phyloP scores from a whole-genome alignment of 2,797 vertebrate genomes.

The Leptodactylus fallax region DNA sequence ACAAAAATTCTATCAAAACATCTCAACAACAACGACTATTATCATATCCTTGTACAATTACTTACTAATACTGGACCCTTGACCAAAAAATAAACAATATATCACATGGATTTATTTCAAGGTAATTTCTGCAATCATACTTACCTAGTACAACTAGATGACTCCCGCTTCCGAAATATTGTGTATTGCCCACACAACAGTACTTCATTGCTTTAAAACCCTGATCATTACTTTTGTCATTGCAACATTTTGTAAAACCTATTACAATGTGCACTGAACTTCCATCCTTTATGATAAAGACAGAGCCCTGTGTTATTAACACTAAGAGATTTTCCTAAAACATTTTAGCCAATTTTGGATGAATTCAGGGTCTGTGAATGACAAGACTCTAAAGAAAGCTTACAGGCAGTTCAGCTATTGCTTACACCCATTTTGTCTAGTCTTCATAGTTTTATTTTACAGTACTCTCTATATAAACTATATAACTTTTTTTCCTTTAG shows the following conservation, averaged over 20 bases:
- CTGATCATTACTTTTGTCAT: not conserved
- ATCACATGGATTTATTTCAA: not conserved
- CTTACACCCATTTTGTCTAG: no score
- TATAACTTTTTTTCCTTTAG: no score
- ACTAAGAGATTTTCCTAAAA: not conserved
- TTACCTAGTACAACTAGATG: constrained; percentile 5
- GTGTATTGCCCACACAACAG: not conserved
- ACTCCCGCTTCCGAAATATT: constrained; percentile 7
- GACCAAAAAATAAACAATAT: not conserved
- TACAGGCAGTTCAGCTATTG: not conserved
- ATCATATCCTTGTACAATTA: not conserved
- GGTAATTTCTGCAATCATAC: not conserved
- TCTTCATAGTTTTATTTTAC: no score
- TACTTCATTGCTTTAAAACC: not conserved
- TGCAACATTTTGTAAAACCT: no score
- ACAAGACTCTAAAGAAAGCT: not conserved
- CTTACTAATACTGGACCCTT: not conserved
- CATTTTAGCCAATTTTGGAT: not conserved
- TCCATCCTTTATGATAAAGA: not conserved
- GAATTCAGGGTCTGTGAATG: not conserved
- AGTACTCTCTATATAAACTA: no score
- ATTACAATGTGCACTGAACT: not conserved
- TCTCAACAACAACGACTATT: not conserved
- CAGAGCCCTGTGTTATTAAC: not conserved
- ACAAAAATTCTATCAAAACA: not conserved